Percentiles rank a stretch among this genome's conserved stretches.
phyloP scores from a whole-genome alignment of 2,113 vertebrate genomes.

The Scortum barcoo region DNA sequence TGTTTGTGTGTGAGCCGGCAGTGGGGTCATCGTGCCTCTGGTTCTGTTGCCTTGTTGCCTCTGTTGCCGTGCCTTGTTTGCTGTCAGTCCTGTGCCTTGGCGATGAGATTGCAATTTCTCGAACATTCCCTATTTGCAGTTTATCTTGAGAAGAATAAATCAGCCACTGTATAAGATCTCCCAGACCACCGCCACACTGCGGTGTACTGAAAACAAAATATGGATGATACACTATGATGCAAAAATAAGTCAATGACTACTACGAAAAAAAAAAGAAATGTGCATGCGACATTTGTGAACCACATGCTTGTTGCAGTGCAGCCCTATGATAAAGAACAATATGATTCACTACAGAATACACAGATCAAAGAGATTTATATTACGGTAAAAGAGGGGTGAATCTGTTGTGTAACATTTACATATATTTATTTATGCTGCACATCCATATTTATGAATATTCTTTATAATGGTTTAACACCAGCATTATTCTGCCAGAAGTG shows the following conservation, averaged over 20 bases:
- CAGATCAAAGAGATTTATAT: constrained; percentile 75
- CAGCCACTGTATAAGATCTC: constrained; percentile 58
- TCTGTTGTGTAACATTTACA: constrained; percentile 75
- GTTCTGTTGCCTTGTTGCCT: too few species aligned
- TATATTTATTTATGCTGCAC: constrained; percentile 75
- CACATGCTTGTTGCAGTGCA: constrained; percentile 67
- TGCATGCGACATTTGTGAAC: constrained; percentile 68
- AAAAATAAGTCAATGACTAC: constrained; percentile 41
- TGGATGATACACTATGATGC: constrained; percentile 29
- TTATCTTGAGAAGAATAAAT: constrained; percentile 79
- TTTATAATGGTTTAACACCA: constrained; percentile 78
- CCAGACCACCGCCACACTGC: constrained; percentile 38
- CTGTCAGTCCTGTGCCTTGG: constrained; percentile 71
- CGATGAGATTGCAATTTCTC: constrained; percentile 73
- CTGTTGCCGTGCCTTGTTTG: constrained; percentile 77
- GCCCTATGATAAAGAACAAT: constrained; percentile 64
- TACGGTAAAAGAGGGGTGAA: constrained; percentile 65
- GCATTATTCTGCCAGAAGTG: constrained; percentile 79
- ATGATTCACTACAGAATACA: constrained; percentile 60
- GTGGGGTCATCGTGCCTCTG: constrained; percentile 57
- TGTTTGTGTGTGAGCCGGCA: constrained; percentile 35
- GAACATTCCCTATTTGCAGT: constrained; percentile 80
- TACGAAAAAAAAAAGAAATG: constrained; percentile 43
- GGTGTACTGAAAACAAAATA: constrained; percentile 43
- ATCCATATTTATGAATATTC: constrained; percentile 81